A percentile compares a stretch with the other conserved stretches of the same genome.
These are phyloP conservation scores for Gnathonemus echidnorhynchus DNA, from an alignment of 2,113 vertebrate genomes.

Conservation along the genomic window DNA sequence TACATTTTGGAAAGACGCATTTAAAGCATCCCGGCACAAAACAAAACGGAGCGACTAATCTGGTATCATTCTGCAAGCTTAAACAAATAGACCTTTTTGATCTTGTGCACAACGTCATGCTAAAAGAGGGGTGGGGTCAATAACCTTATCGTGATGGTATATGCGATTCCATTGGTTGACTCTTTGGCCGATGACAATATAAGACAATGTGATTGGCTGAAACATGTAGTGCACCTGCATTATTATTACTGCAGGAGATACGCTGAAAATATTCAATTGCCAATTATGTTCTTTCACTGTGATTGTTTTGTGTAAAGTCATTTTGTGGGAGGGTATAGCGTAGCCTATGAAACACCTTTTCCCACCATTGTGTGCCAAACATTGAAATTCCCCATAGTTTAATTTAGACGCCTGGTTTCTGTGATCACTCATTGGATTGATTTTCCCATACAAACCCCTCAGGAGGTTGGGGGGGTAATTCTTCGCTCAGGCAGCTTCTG, in stretches of 20 bases:
- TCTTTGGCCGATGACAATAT: background rate
- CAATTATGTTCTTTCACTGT: background rate
- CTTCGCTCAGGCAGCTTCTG: constrained; percentile 46
- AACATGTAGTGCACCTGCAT: background rate
- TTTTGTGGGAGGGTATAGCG: background rate
- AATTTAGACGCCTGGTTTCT: constrained; percentile 51
- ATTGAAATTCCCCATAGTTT: constrained; percentile 54
- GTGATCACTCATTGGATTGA: constrained; percentile 54
- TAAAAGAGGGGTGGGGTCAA: background rate
- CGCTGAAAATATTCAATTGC: background rate
- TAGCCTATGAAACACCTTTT: background rate
- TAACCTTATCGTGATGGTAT: background rate
- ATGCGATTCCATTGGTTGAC: background rate
- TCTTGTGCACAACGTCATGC: background rate
- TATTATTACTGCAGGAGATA: background rate
- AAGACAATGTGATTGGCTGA: background rate
- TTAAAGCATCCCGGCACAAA: background rate
- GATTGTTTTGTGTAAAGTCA: background rate
- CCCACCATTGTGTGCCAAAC: constrained; percentile 51
- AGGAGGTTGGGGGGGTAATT: constrained; percentile 30
- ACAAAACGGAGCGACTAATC: background rate
- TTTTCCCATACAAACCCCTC: constrained; percentile 49
- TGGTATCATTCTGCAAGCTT: background rate
- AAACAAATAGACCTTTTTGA: background rate
- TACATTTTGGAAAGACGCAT: background rate